Conservation (phyloP, 1,140 invertebrate species). For the Dendrolimus punctatus region DNA sequence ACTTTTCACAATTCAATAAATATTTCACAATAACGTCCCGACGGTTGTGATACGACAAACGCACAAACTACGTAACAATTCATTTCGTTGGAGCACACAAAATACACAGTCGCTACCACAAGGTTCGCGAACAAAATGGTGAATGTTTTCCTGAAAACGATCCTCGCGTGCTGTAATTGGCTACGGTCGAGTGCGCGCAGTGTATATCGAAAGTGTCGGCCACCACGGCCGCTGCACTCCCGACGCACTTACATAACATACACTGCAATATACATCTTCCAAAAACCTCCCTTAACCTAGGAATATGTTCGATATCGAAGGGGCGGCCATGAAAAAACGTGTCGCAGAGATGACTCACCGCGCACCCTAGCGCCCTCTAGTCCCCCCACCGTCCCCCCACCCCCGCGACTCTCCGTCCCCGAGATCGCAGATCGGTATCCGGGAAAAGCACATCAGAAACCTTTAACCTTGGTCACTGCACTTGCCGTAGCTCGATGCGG, state of each 20-base stretch:
- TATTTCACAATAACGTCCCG: constrained; percentile 21
- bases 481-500: constrained; percentile 13
- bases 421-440: constrained; percentile 29
- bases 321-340: constrained; percentile 65
- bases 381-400: constrained; percentile 16
- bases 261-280: constrained; percentile 56
- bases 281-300: constrained; percentile 23
- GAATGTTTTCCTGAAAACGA: constrained; percentile 64
- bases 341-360: constrained; percentile 67
- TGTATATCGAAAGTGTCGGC: constrained; percentile 48
- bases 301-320: constrained; percentile 48
- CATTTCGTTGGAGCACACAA: constrained; percentile 27
- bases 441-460: constrained; percentile 38
- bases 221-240: constrained; percentile 53
- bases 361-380: constrained; percentile 53
- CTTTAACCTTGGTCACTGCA: constrained; percentile 43
- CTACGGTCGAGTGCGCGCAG: constrained; percentile 48
- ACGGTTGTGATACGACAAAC: constrained; percentile 10
- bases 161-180: constrained; percentile 53
- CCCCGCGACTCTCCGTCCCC: constrained; percentile 2
- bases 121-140: constrained; percentile 57
- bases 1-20: constrained; percentile 43
- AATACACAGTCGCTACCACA: constrained; percentile 36
- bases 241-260: constrained; percentile 59
- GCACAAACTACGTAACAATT: constrained; percentile 19